These are phyloP conservation scores for Aurelia aurita DNA, from an alignment of 30 jellyfish, hydroid and myxozoan species.

Conservation along the genomic window DNA sequence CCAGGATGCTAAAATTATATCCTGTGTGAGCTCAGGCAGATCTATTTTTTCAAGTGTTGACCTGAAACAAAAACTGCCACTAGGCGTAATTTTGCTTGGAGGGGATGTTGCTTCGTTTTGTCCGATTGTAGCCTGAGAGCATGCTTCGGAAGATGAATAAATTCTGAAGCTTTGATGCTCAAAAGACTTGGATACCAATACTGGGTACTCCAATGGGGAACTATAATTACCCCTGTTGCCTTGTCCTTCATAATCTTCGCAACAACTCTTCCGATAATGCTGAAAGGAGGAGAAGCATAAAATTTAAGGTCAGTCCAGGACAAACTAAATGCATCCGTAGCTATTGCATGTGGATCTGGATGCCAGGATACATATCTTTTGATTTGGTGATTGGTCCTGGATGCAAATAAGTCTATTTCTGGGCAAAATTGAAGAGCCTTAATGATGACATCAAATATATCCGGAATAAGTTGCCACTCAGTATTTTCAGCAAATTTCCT, in stretches of 20 bases:
- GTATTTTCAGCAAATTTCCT: slow-evolving; percentile 24
- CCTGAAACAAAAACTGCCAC: too few relatives aligned
- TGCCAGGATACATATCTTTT: slow-evolving; percentile 13
- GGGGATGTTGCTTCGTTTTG: too few relatives aligned
- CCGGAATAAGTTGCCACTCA: slow-evolving; percentile 8
- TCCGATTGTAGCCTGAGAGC: too few relatives aligned
- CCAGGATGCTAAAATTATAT: too few relatives aligned
- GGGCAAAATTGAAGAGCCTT: background rate
- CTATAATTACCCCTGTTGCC: background rate
- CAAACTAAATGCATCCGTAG: slow-evolving; percentile 20
- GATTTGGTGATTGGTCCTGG: slow-evolving; percentile 11
- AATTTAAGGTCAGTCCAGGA: slow-evolving; percentile 19
- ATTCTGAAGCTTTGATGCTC: too few relatives aligned
- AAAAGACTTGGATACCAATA: background rate
- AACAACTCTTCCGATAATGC: background rate
- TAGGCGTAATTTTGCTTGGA: too few relatives aligned
- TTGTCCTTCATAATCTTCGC: slow-evolving; percentile 7
- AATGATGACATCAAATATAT: background rate
- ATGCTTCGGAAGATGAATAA: too few relatives aligned
- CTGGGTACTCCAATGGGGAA: background rate
- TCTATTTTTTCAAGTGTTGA: too few relatives aligned
- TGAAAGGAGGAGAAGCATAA: slow-evolving; percentile 43
- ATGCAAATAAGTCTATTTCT: slow-evolving; percentile 8
- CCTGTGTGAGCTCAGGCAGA: too few relatives aligned
- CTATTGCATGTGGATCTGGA: slow-evolving; percentile 34